These are phyloP conservation scores for Cerceris rybyensis DNA, from an alignment of 2,888 invertebrate species.

Conservation along the genomic window DNA sequence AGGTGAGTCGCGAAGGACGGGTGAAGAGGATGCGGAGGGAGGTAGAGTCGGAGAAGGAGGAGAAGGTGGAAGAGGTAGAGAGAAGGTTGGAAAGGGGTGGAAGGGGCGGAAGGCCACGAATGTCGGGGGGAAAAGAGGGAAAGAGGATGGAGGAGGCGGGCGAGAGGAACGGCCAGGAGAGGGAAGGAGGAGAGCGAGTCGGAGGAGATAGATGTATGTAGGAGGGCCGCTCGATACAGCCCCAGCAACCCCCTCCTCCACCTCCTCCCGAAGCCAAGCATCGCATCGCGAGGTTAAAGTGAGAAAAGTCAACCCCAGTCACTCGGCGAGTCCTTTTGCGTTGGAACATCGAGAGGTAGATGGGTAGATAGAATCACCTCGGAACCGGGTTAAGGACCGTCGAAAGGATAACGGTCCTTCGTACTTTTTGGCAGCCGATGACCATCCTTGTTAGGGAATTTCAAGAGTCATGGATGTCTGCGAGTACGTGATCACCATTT, in stretches of 20 bases:
- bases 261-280: slow-evolving; percentile 78
- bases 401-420: slow-evolving; percentile 32
- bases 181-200: slow-evolving; percentile 72
- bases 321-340: slow-evolving; percentile 76
- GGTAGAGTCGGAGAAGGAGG: slow-evolving; percentile 64
- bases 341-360: slow-evolving; percentile 69
- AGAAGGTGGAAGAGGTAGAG: slow-evolving; percentile 70
- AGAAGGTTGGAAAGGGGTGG: slow-evolving; percentile 74
- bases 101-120: slow-evolving; percentile 79
- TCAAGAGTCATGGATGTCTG: background rate
- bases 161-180: slow-evolving; percentile 65
- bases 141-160: slow-evolving; percentile 74
- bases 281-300: slow-evolving; percentile 81
- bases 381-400: slow-evolving; percentile 67
- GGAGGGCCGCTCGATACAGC: slow-evolving; percentile 82
- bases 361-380: slow-evolving; percentile 60
- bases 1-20: slow-evolving; percentile 72
- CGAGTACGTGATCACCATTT: too few species aligned
- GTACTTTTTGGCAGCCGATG: slow-evolving; percentile 9
- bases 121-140: slow-evolving; percentile 79
- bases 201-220: slow-evolving; percentile 82
- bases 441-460: background rate
- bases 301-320: slow-evolving; percentile 82
- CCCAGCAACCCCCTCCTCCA: slow-evolving; percentile 79
- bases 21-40: slow-evolving; percentile 61